A percentile compares a stretch with the other conserved stretches of the same genome.
Evolutionary conservation across 2,113 vertebrate genomes (phyloP).

Genomic region (Myotis lucifugus): DNA sequence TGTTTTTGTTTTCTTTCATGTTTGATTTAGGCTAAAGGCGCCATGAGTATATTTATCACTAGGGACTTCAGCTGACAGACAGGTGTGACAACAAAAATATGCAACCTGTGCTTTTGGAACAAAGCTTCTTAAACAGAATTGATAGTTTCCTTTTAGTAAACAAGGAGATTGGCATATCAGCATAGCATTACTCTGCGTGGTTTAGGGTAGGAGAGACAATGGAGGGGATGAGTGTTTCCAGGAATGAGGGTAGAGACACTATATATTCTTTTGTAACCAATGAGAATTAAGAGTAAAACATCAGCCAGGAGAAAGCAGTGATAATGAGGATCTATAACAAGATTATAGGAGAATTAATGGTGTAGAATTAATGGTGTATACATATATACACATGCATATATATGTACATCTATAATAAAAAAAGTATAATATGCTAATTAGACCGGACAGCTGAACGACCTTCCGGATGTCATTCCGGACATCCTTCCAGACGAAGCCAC

Average conservation of each 20-base stretch:
- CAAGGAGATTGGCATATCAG: neutral
- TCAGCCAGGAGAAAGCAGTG: neutral
- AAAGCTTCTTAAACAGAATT: neutral
- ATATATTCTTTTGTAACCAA: neutral
- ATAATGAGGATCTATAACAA: neutral
- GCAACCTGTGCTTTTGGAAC: neutral
- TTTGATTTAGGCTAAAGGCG: constrained; percentile 10
- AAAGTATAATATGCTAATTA: too few species aligned
- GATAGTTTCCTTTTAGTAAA: neutral
- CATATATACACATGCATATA: neutral
- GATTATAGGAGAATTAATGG: neutral
- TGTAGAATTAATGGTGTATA: neutral
- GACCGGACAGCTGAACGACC: too few species aligned
- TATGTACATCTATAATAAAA: too few species aligned
- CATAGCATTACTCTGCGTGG: neutral
- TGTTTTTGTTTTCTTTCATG: neutral
- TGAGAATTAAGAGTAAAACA: neutral
- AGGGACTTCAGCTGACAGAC: neutral
- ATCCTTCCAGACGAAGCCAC: too few species aligned
- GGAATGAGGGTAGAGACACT: neutral
- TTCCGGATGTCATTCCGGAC: too few species aligned
- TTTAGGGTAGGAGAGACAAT: neutral
- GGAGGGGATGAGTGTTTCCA: neutral
- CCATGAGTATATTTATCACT: neutral
- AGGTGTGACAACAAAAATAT: neutral